Evolutionary conservation across 2,888 invertebrate genomes (phyloP), one percentile per base, ranked within the genome.

Genomic region (Protonemura montana): DNA sequence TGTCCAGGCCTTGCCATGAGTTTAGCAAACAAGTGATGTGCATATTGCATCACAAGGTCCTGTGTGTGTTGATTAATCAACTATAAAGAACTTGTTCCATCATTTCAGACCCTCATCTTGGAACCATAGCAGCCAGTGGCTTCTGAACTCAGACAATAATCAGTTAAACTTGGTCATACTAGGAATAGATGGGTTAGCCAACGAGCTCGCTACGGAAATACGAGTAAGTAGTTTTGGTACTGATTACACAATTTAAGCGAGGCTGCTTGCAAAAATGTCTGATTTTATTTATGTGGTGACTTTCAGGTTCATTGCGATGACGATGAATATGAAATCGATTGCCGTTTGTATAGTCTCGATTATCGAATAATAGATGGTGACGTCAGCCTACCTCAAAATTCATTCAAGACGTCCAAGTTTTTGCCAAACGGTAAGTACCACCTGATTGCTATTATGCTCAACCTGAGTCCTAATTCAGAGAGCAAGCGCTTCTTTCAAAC

Each of bases 321-420:
- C 87, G 97, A 98, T 91, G 96, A 97, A 91, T 96, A 97, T 89
- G 94, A 94, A 90, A 95, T 97, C 89, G 95, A 96, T 91, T 95
- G 95, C 88, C 95, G 95, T 90, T 92, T 95, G 88, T 98, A 97
- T 92, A 95, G 94, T 90, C 93, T 97, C 87, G 97, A 97, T 90
- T 97, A 96, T 91, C 94, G 97, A 90, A 95, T 97, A 90, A 95
- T 98, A 89, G 96, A 96, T 89, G 97, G 97, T 86, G 97, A 98
- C 92, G 96, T 96, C 89, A 94, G 94, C 90, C 93, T 95, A 89
- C 95, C 95, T 41, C 94, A 95, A 82, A 97, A 97, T 91, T 95
- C 96, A 84, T 95, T 97, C 90, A 94, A 95, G 89, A 95, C 96
- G 41, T 94, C 96, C 85, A 97, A 97, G 91, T 98, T 98, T 91